These are phyloP conservation scores for Tinamus guttatus DNA, from an alignment of 2,113 vertebrate genomes.

Conservation along the genomic window DNA sequence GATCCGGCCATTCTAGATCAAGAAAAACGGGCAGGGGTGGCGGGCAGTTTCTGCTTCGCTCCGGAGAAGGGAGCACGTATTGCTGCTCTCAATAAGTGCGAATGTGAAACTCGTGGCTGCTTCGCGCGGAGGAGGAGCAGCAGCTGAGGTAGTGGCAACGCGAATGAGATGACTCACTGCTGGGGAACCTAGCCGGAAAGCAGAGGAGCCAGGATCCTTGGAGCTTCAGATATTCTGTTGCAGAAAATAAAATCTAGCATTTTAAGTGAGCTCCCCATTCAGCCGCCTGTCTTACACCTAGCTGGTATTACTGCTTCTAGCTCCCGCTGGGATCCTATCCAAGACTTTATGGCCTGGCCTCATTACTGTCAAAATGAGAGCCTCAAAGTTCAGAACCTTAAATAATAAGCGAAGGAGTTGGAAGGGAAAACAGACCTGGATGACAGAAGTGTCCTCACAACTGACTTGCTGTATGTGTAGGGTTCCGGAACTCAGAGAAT, in stretches of 20 bases:
- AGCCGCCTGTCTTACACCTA: background rate
- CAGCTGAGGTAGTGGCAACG: background rate
- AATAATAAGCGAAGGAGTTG: background rate
- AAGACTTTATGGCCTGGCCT: background rate
- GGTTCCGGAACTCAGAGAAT: background rate
- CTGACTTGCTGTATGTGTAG: background rate
- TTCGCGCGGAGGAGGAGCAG: background rate
- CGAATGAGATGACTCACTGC: conserved; percentile 29
- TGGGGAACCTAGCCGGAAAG: conserved; percentile 13
- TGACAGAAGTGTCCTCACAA: background rate
- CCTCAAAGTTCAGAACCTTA: background rate
- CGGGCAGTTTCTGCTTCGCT: background rate
- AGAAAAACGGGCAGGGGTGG: background rate
- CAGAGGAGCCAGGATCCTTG: background rate
- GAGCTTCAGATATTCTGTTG: background rate
- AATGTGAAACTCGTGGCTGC: background rate
- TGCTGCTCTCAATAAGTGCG: background rate
- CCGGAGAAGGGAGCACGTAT: background rate
- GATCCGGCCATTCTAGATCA: background rate
- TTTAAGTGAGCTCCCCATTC: background rate
- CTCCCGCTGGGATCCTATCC: background rate
- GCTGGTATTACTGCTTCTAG: background rate
- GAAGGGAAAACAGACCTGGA: background rate
- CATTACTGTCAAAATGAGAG: background rate
- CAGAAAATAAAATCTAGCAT: conserved; percentile 46